phyloP scores from a whole-genome alignment of 1,140 invertebrate species.

The Drosophila nannoptera region DNA sequence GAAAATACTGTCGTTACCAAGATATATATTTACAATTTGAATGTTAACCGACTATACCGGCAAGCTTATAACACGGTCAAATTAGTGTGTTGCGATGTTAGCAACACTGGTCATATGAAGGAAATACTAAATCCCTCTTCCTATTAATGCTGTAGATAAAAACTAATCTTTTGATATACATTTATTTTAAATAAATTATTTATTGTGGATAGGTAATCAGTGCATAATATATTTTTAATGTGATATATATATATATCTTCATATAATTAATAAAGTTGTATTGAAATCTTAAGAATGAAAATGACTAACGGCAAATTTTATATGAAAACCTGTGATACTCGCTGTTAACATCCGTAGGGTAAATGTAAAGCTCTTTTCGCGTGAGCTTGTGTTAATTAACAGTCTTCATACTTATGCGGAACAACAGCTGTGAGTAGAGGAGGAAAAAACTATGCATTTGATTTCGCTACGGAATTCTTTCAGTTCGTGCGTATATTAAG shows the following conservation, averaged over 20 bases:
- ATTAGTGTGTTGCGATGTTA: neutral
- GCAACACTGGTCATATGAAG: neutral
- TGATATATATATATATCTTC: too few species aligned
- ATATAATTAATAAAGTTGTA: too few species aligned
- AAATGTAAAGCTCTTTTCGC: neutral
- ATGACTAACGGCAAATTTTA: neutral
- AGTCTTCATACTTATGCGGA: constrained; percentile 9
- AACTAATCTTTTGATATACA: neutral
- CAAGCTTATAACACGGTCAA: neutral
- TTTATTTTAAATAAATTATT: neutral
- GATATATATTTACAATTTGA: neutral
- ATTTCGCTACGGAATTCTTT: constrained; percentile 51
- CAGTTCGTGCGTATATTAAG: constrained; percentile 66
- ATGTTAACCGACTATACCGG: constrained; percentile 1
- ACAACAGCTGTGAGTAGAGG: constrained; percentile 36
- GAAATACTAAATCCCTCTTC: neutral
- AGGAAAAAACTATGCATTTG: constrained; percentile 12
- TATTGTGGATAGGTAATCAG: neutral
- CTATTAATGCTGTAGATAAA: neutral
- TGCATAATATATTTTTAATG: too few species aligned
- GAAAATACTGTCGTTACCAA: too few species aligned
- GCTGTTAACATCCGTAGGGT: neutral
- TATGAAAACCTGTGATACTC: neutral
- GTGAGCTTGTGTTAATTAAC: constrained; percentile 12
- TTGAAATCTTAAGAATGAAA: neutral